These are phyloP conservation scores for Picus viridis DNA, from an alignment of 2,797 vertebrate genomes.

Conservation along the genomic window DNA sequence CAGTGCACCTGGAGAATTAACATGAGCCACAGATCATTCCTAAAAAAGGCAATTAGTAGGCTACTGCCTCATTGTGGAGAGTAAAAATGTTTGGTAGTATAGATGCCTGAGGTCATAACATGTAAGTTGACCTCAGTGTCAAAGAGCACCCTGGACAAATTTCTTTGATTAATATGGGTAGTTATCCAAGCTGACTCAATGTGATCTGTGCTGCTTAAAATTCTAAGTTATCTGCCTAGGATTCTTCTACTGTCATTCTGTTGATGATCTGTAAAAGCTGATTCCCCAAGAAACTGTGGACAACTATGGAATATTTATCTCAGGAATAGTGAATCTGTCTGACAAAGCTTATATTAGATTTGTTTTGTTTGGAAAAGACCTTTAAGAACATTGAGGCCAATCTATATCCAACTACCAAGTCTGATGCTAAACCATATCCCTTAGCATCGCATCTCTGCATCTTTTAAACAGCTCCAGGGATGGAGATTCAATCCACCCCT, in stretches of 20 bases:
- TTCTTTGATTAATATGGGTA: background rate
- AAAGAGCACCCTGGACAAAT: background rate
- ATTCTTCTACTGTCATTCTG: background rate
- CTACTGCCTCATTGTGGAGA: background rate
- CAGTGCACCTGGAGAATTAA: background rate
- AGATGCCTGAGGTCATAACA: background rate
- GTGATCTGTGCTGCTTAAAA: background rate
- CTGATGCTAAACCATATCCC: too few relatives aligned
- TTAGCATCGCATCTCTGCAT: too few relatives aligned
- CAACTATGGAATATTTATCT: background rate
- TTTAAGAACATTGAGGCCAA: too few relatives aligned
- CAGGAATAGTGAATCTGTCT: background rate
- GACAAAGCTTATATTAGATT: background rate
- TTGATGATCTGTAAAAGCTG: background rate
- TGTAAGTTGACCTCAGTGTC: background rate
- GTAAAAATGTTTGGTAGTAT: background rate
- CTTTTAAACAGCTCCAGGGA: too few relatives aligned
- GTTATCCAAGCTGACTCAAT: background rate
- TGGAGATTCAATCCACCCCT: too few relatives aligned
- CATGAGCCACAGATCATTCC: background rate
- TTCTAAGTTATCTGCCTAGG: background rate
- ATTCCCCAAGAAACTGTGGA: background rate
- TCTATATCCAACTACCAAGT: too few relatives aligned
- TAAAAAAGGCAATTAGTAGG: background rate
- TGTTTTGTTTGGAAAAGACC: too few relatives aligned